These are phyloP conservation scores for Neoarius graeffei DNA, from an alignment of 2,113 vertebrate species.

Conservation along the genomic window DNA sequence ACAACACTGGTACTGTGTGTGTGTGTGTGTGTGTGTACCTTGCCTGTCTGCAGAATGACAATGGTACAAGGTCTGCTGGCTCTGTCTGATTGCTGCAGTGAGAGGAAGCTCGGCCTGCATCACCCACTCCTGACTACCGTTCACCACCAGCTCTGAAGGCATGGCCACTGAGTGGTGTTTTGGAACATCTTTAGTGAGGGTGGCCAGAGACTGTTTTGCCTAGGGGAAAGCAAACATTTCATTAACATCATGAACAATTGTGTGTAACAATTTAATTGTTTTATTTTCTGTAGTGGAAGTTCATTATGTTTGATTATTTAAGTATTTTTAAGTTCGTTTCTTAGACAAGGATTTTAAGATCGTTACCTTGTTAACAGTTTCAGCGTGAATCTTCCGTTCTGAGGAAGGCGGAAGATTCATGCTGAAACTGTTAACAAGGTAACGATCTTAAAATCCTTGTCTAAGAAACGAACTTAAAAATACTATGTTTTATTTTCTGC, in stretches of 20 bases:
- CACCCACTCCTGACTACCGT: constrained; percentile 89
- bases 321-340: too few relatives aligned
- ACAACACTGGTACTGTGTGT: background rate
- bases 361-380: too few relatives aligned
- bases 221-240: constrained; percentile 50
- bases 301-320: too few relatives aligned
- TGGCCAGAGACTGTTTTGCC: constrained; percentile 88
- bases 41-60: constrained; percentile 81
- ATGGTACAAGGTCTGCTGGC: constrained; percentile 86
- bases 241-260: background rate
- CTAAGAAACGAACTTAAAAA: too few relatives aligned
- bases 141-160: constrained; percentile 84
- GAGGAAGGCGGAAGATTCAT: too few relatives aligned
- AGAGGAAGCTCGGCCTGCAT: constrained; percentile 85
- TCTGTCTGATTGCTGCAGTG: constrained; percentile 87
- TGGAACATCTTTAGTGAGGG: constrained; percentile 86
- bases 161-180: constrained; percentile 87
- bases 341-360: too few relatives aligned
- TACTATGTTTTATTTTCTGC: too few relatives aligned
- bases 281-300: background rate
- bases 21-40: constrained; percentile 68
- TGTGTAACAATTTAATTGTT: too few relatives aligned
- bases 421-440: too few relatives aligned
- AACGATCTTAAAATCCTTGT: too few relatives aligned
- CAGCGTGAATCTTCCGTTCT: too few relatives aligned